Evolutionary conservation across 2,888 invertebrate species (phyloP).

Genomic region (Buathra laborator): DNA sequence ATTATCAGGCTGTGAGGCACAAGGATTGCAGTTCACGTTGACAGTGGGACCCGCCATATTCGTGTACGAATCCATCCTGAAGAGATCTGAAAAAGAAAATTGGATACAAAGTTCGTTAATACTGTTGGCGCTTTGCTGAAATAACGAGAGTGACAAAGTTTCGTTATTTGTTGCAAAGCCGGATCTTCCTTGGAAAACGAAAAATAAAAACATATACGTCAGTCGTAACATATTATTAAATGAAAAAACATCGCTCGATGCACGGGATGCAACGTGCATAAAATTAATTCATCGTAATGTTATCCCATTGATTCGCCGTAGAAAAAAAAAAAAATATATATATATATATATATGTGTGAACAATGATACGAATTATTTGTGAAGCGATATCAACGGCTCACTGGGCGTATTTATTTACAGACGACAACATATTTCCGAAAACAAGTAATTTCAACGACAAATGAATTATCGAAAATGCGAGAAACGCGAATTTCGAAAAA

Average conservation of each 20-base stretch:
- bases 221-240: neutral
- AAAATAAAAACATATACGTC: neutral
- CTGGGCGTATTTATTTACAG: neutral
- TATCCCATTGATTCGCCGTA: constrained; percentile 2
- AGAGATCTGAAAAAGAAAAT: constrained; percentile 71
- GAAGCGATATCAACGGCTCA: neutral
- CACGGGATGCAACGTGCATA: constrained; percentile 2
- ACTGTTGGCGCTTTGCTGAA: neutral
- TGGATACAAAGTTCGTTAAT: constrained; percentile 59
- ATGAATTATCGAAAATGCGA: neutral
- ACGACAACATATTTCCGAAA: neutral
- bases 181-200: constrained; percentile 28
- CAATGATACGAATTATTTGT: neutral
- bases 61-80: constrained; percentile 64
- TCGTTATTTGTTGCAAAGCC: neutral
- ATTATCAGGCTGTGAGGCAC: constrained; percentile 36
- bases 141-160: constrained; percentile 2
- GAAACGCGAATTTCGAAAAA: neutral
- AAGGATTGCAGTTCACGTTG: constrained; percentile 24
- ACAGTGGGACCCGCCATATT: constrained; percentile 58
- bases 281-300: constrained; percentile 3
- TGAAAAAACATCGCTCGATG: neutral
- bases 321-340: neutral
- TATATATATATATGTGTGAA: neutral
- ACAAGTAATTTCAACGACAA: neutral